Evolutionary conservation across 2,888 invertebrate genomes (phyloP).

Genomic region (Dolomedes plantarius): DNA sequence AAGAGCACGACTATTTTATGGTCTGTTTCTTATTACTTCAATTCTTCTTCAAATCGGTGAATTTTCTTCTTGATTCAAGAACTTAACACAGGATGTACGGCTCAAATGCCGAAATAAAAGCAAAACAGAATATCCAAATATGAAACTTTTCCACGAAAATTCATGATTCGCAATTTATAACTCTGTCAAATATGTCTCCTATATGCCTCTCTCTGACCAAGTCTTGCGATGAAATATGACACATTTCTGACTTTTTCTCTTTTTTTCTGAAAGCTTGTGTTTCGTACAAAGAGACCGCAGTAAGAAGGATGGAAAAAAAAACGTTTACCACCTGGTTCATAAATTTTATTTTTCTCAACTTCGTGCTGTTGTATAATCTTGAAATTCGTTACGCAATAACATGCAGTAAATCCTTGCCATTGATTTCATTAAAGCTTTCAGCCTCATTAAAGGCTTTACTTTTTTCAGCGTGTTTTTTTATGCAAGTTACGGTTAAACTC

Average conservation of each 20-base stretch:
- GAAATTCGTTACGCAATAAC: conserved; percentile 11
- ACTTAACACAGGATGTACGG: too few species aligned
- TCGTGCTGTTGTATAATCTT: not conserved
- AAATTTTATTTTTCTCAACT: not conserved
- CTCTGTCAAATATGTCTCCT: not conserved
- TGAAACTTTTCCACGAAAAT: not conserved
- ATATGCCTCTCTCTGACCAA: not conserved
- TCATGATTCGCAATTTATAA: not conserved
- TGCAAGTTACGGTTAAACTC: not conserved
- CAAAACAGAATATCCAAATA: not conserved
- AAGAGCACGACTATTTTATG: too few species aligned
- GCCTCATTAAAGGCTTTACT: conserved; percentile 8
- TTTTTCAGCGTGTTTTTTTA: not conserved
- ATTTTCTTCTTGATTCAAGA: too few species aligned
- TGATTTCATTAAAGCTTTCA: conserved; percentile 19
- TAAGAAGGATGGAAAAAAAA: not conserved
- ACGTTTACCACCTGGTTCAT: not conserved
- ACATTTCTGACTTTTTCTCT: not conserved
- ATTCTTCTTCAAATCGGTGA: too few species aligned
- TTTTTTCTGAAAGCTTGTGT: not conserved
- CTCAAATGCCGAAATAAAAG: too few species aligned
- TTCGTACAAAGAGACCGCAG: not conserved
- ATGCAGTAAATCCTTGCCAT: conserved; percentile 22
- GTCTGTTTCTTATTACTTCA: too few species aligned
- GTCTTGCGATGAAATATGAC: not conserved